Conservation (phyloP, 1,140 invertebrate genomes). For the Manduca sexta region DNA sequence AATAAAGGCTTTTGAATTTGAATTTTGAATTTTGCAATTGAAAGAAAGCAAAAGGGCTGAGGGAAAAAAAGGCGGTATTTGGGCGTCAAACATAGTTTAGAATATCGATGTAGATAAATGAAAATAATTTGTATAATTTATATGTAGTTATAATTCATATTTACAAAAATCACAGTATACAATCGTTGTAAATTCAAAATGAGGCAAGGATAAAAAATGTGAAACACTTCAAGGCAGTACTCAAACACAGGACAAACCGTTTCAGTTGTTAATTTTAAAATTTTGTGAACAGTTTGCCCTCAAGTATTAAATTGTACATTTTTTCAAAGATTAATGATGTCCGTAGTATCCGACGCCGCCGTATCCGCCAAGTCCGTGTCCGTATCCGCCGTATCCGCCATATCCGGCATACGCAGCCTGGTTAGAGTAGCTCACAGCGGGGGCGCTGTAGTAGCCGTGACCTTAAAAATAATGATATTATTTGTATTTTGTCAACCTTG, state of each 20-base stretch:
- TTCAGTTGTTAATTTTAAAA: background rate
- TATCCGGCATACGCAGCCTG: conserved; percentile 19
- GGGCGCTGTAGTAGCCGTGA: conserved; percentile 12
- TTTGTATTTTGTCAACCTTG: too few species aligned
- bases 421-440: conserved; percentile 12
- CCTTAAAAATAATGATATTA: background rate
- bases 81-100: background rate
- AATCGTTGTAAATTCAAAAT: background rate
- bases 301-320: background rate
- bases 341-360: conserved; percentile 34
- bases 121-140: background rate
- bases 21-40: too few species aligned
- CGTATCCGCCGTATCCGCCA: conserved; percentile 26
- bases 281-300: background rate
- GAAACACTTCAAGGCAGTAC: background rate
- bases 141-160: conserved; percentile 3
- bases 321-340: conserved; percentile 30
- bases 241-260: too few species aligned
- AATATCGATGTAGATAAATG: background rate
- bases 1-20: too few species aligned
- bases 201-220: background rate
- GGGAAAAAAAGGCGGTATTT: too few species aligned
- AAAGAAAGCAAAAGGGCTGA: too few species aligned
- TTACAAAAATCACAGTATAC: background rate
- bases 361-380: conserved; percentile 14